Evolutionary conservation across 2,888 invertebrate genomes (phyloP).

Genomic region (Boloria selene): DNA sequence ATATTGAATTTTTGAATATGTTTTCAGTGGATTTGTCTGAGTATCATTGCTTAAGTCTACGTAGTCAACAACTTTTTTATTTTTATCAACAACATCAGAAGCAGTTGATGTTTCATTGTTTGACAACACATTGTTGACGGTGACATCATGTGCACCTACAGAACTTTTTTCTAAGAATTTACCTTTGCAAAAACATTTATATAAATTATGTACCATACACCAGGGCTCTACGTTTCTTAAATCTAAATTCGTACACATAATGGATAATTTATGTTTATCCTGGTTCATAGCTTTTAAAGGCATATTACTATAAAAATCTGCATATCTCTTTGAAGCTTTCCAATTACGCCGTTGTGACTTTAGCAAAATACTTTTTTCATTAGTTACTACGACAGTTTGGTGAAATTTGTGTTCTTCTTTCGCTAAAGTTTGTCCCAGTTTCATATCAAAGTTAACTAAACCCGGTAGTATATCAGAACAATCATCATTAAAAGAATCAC

Average conservation of each 20-base stretch:
- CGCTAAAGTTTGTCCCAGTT: constrained; percentile 81
- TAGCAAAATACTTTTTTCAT: constrained; percentile 84
- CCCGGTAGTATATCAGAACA: constrained; percentile 56
- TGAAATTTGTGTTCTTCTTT: constrained; percentile 88
- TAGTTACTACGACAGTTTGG: constrained; percentile 86
- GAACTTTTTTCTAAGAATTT: constrained; percentile 52
- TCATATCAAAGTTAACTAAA: constrained; percentile 71
- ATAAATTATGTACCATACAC: constrained; percentile 85
- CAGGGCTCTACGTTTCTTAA: constrained; percentile 80
- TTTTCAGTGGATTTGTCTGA: not conserved
- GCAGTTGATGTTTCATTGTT: not conserved
- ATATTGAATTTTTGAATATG: not conserved
- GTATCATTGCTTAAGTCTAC: constrained; percentile 1
- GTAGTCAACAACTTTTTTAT: not conserved
- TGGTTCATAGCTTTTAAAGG: constrained; percentile 51
- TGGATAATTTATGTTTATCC: constrained; percentile 47
- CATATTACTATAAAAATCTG: constrained; percentile 74
- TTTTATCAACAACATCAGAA: constrained; percentile 5
- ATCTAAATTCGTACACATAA: constrained; percentile 55
- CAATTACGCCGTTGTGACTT: constrained; percentile 82
- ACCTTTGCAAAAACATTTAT: constrained; percentile 85
- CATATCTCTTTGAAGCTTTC: constrained; percentile 84
- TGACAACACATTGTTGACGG: not conserved
- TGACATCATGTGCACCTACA: not conserved
- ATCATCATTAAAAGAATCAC: constrained; percentile 50